Conservation (phyloP, 2,888 invertebrate genomes). For the Choreutis nemorana region DNA sequence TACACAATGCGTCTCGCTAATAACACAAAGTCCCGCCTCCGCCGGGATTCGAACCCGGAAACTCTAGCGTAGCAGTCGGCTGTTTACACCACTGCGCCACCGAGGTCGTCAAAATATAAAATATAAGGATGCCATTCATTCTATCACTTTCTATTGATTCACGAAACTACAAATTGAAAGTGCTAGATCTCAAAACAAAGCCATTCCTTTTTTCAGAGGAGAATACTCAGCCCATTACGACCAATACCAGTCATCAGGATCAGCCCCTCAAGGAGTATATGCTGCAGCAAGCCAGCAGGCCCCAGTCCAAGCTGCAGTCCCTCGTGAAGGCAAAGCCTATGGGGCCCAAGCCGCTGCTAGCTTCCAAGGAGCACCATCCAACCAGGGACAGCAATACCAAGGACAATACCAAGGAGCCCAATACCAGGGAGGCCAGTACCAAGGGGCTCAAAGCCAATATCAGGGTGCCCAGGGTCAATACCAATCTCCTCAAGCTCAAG, state of each 20-base stretch:
- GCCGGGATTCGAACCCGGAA: too few species aligned
- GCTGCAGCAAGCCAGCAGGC: slow-evolving; percentile 14
- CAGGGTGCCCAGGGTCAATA: slow-evolving; percentile 4
- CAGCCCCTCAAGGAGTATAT: slow-evolving; percentile 12
- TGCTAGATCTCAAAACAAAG: too few species aligned
- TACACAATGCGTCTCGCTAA: too few species aligned
- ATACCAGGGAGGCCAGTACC: slow-evolving; percentile 8
- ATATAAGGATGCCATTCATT: too few species aligned
- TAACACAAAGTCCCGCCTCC: too few species aligned
- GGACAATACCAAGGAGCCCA: slow-evolving; percentile 10
- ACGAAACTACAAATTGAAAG: too few species aligned
- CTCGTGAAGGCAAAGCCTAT: slow-evolving; percentile 24
- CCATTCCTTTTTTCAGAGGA: slow-evolving; percentile 13
- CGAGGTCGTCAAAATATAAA: too few species aligned
- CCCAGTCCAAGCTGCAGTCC: slow-evolving; percentile 12
- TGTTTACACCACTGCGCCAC: too few species aligned
- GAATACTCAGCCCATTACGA: slow-evolving; percentile 14
- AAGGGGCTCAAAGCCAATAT: slow-evolving; percentile 5
- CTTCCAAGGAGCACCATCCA: slow-evolving; percentile 2
- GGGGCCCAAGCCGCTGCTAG: slow-evolving; percentile 14
- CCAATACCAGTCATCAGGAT: slow-evolving; percentile 18
- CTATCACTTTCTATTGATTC: neutral
- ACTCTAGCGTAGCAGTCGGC: too few species aligned
- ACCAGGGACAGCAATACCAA: slow-evolving; percentile 8
- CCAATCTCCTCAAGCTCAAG: too few species aligned